Base-by-base conservation (phyloP, 1,140 invertebrate species). In the Pomacea maculata region DNA sequence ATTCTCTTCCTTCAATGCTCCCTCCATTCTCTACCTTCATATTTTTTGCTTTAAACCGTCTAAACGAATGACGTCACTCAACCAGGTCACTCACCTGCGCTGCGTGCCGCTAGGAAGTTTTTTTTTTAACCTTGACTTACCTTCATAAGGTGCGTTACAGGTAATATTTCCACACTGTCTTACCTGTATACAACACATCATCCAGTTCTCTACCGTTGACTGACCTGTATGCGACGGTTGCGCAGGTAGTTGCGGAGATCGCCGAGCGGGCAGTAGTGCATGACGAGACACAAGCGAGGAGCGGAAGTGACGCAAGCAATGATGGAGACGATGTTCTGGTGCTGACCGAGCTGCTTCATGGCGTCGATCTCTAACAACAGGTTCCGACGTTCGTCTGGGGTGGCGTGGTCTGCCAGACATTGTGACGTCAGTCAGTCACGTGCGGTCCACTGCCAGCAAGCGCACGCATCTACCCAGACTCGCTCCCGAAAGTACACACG, bases 181-280 rank as follows among this genome's bases (percentile, higher is more conserved):
- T 45, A 29, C 52, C 19, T 55, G 68, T 45, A 82, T 52, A 55
- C 45, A 64, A 73, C n/a, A 21, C 29, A 61, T 55, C 29, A 45
- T 25, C 25, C 0, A 25, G 25, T 25, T 25, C 25, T 25, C 25
- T 25, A 45, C 3, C 34, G 2, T 17, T n/a, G 64, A 75, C 83
- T 68, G 72, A 89, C 87, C 84, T 85, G 93, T 45, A 94, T 93
- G 55, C 96, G 92, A 88, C 97, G 95, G 54, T 94, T 92, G 54
- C 95, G 91, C 73, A 99, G 91, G 89, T 96, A 98, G 88, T 96
- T 95, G 80, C 97, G 95, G 7, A 99, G 92, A 92, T 97, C 98
- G 17, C 97, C 97, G 89, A 94, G 96, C 65, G 94, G 94, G 88
- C 97, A 98, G 90, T 95, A 98, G 88, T 99, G 97, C n/a, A 98